These are phyloP conservation scores for Apteryx mantelli DNA, from an alignment of 2,113 vertebrate genomes.

Conservation along the genomic window DNA sequence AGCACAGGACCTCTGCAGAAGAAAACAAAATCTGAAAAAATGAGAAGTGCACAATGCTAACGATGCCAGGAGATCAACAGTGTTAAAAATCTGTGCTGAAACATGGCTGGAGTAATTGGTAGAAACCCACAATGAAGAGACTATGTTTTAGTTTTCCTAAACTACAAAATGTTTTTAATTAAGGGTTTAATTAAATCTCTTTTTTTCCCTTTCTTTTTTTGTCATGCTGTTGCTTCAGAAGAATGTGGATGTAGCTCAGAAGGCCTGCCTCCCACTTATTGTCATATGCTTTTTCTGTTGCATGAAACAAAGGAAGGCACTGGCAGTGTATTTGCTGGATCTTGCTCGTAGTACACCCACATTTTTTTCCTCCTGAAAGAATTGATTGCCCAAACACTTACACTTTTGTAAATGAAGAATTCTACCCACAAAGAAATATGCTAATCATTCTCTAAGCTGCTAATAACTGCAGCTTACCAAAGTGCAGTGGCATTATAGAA, in stretches of 20 bases:
- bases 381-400: constrained; percentile 37
- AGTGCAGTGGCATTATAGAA: constrained; percentile 18
- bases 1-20: background rate
- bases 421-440: constrained; percentile 46
- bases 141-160: background rate
- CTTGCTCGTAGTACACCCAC: constrained; percentile 39
- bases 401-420: constrained; percentile 60
- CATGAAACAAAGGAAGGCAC: constrained; percentile 45
- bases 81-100: background rate
- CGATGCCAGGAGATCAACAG: background rate
- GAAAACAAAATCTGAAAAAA: background rate
- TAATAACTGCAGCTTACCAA: constrained; percentile 36
- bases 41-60: background rate
- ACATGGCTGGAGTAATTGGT: background rate
- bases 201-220: background rate
- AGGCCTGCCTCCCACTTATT: constrained; percentile 30
- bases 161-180: background rate
- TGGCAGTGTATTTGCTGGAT: background rate
- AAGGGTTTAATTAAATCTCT: background rate
- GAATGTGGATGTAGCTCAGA: constrained; percentile 5
- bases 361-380: constrained; percentile 9
- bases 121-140: background rate
- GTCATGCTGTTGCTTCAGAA: background rate
- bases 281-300: background rate
- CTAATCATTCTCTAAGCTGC: constrained; percentile 42